phyloP scores from a whole-genome alignment of 2,888 invertebrate genomes.

The Germaria angustata region DNA sequence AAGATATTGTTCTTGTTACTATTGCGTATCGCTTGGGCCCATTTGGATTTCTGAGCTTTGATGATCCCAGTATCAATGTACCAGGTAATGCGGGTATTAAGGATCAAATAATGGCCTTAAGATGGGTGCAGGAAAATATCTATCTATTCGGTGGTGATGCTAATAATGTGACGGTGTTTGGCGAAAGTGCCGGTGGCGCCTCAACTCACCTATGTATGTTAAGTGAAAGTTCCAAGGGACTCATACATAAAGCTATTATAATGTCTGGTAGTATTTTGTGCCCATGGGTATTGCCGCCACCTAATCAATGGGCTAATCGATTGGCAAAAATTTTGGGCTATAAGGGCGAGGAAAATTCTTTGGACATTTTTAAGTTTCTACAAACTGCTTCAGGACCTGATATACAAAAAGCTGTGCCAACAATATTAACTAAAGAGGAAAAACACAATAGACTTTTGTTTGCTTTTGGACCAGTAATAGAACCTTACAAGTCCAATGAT shows the following conservation, averaged over 20 bases:
- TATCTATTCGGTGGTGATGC: slow-evolving; percentile 81
- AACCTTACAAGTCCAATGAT: slow-evolving; percentile 76
- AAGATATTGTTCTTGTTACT: slow-evolving; percentile 80
- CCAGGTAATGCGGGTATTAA: slow-evolving; percentile 82
- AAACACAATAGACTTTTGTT: slow-evolving; percentile 73
- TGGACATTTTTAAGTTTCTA: slow-evolving; percentile 76
- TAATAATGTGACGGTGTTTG: slow-evolving; percentile 81
- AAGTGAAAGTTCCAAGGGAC: slow-evolving; percentile 79
- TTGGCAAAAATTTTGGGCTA: slow-evolving; percentile 76
- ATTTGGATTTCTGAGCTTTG: slow-evolving; percentile 81
- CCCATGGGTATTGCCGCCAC: slow-evolving; percentile 74
- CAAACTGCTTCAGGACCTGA: slow-evolving; percentile 70
- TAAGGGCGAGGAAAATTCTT: slow-evolving; percentile 73
- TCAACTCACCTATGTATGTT: slow-evolving; percentile 80
- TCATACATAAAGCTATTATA: slow-evolving; percentile 76
- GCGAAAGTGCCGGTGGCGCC: slow-evolving; percentile 81
- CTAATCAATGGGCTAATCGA: slow-evolving; percentile 72
- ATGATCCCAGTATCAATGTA: slow-evolving; percentile 80
- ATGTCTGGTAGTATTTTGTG: slow-evolving; percentile 77
- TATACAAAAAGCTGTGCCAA: slow-evolving; percentile 73
- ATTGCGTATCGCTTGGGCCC: slow-evolving; percentile 81
- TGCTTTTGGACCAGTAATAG: slow-evolving; percentile 78
- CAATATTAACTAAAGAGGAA: slow-evolving; percentile 75
- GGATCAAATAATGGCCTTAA: slow-evolving; percentile 81
- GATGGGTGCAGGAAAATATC: slow-evolving; percentile 81